phyloP scores from a whole-genome alignment of 2,113 vertebrate species.

The Panurus biarmicus region DNA sequence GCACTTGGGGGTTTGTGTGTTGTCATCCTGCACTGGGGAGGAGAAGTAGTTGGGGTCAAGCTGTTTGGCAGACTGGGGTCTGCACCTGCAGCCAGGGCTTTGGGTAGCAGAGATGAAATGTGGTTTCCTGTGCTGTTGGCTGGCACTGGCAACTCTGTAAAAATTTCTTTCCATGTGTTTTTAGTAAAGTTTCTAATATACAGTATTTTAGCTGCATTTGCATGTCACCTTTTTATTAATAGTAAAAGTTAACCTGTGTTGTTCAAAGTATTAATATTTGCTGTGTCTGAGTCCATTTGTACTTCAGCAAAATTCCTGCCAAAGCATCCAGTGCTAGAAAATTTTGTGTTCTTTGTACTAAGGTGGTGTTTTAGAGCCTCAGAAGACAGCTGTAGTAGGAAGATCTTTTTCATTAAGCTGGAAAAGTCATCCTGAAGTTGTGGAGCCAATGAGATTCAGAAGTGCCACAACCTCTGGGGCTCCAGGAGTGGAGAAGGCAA shows the following conservation, averaged over 20 bases:
- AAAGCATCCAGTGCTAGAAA: not conserved
- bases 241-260: not conserved
- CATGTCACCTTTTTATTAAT: not conserved
- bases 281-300: not conserved
- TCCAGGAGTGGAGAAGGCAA: constrained; percentile 91
- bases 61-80: not conserved
- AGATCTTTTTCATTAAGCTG: constrained; percentile 95
- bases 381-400: constrained; percentile 81
- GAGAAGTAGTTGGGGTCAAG: not conserved
- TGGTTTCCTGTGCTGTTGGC: not conserved
- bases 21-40: not conserved
- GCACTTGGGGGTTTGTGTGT: not conserved
- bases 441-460: constrained; percentile 93
- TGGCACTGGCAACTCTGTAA: not conserved
- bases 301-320: accelerated
- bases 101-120: not conserved
- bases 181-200: not conserved
- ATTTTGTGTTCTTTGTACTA: not conserved
- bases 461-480: constrained; percentile 96
- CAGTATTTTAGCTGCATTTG: not conserved
- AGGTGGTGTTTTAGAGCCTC: constrained; percentile 84
- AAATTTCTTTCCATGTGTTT: not conserved
- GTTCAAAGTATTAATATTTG: not conserved
- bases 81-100: accelerated
- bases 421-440: constrained; percentile 84